Percentiles rank a stretch among this genome's conserved stretches.
Conservation (phyloP, 2,888 invertebrate species). For the Brenthis daphne region DNA sequence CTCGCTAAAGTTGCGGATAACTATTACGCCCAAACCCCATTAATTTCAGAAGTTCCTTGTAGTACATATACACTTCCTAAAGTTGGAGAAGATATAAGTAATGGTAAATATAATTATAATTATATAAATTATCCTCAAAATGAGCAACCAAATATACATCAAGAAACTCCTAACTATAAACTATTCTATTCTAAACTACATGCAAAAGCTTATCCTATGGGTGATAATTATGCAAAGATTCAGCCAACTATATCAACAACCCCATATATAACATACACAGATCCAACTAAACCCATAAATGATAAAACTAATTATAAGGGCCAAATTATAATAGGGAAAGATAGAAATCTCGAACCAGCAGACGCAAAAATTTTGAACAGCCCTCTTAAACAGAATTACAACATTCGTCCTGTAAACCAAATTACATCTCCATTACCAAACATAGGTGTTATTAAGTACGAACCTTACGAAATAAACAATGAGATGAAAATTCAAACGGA, state of each 20-base stretch:
- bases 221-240: neutral
- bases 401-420: neutral
- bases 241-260: neutral
- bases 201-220: too few relatives aligned
- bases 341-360: neutral
- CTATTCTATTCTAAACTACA: too few relatives aligned
- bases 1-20: too few relatives aligned
- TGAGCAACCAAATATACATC: too few relatives aligned
- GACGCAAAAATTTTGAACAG: neutral
- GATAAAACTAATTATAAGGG: neutral
- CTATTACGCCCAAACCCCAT: too few relatives aligned
- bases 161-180: too few relatives aligned
- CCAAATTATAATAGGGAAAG: neutral
- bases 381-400: neutral
- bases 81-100: too few relatives aligned
- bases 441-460: constrained; percentile 22
- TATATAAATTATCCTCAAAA: too few relatives aligned
- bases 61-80: too few relatives aligned
- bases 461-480: constrained; percentile 15
- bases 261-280: neutral
- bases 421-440: neutral
- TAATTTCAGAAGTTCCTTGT: too few relatives aligned
- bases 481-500: constrained; percentile 28
- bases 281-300: neutral
- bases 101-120: too few relatives aligned